A percentile compares a stretch with the other conserved stretches of the same genome.
Conservation (phyloP, 2,888 invertebrate species). For the Liopterus haemorrhoidalis region DNA sequence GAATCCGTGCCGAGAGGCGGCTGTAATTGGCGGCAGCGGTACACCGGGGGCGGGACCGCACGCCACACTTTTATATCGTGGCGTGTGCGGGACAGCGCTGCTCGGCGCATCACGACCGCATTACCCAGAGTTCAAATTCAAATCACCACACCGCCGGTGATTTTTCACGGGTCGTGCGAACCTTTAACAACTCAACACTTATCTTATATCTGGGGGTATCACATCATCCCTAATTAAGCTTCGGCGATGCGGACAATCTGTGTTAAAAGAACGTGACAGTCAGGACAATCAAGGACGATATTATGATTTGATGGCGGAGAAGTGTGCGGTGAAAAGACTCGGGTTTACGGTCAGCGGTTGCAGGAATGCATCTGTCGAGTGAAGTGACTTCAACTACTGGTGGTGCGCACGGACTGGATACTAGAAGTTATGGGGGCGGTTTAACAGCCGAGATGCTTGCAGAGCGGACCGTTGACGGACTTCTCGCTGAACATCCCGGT, state of each 20-base stretch:
- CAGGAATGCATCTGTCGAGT: slow-evolving; percentile 68
- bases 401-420: slow-evolving; percentile 42
- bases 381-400: slow-evolving; percentile 69
- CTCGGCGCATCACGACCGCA: slow-evolving; percentile 7
- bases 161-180: slow-evolving; percentile 36
- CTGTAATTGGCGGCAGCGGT: slow-evolving; percentile 22
- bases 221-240: slow-evolving; percentile 44
- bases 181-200: slow-evolving; percentile 42
- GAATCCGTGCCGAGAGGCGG: slow-evolving; percentile 19
- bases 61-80: slow-evolving; percentile 6
- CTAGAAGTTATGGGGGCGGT: slow-evolving; percentile 31
- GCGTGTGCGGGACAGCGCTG: slow-evolving; percentile 4
- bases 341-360: background rate
- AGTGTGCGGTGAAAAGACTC: background rate
- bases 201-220: slow-evolving; percentile 35
- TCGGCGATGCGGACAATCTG: slow-evolving; percentile 39
- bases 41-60: slow-evolving; percentile 13
- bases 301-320: slow-evolving; percentile 15
- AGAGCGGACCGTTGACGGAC: slow-evolving; percentile 79
- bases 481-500: slow-evolving; percentile 84
- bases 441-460: slow-evolving; percentile 87
- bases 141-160: slow-evolving; percentile 14
- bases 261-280: slow-evolving; percentile 31
- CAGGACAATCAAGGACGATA: no score
- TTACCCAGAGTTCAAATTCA: slow-evolving; percentile 19